Conservation (phyloP, 2,113 vertebrate genomes). For the Cebidichthys violaceus region DNA sequence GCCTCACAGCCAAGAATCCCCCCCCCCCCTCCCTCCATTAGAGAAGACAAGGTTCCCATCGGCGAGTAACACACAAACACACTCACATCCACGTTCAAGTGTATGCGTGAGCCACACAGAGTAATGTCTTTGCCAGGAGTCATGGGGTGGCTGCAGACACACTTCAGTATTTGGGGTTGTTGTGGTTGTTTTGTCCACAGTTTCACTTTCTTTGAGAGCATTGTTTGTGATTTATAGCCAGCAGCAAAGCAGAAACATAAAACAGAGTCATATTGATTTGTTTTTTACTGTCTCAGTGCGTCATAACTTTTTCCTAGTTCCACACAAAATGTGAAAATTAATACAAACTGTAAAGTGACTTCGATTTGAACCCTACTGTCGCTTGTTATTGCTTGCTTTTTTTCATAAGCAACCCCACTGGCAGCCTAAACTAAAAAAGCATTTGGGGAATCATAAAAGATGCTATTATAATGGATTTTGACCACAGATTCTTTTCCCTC, state of each 20-base stretch:
- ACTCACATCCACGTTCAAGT: conserved; percentile 55
- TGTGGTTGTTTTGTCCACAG: conserved; percentile 68
- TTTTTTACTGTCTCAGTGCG: conserved; percentile 52
- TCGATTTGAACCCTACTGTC: conserved; percentile 71
- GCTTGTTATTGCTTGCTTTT: conserved; percentile 60
- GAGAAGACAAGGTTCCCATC: conserved; percentile 88
- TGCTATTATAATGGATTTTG: conserved; percentile 69
- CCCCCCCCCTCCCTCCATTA: conserved; percentile 81
- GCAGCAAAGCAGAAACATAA: conserved; percentile 69
- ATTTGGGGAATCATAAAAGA: conserved; percentile 70
- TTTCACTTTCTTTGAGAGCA: conserved; percentile 69
- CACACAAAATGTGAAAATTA: conserved; percentile 65
- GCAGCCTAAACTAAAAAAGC: conserved; percentile 66
- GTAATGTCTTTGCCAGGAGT: conserved; percentile 87
- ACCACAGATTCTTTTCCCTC: conserved; percentile 58
- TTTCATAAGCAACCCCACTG: conserved; percentile 60
- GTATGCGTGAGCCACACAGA: conserved; percentile 56
- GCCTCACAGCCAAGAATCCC: conserved; percentile 82
- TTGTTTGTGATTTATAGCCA: conserved; percentile 67
- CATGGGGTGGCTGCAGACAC: conserved; percentile 70
- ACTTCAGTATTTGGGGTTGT: conserved; percentile 57
- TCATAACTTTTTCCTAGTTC: conserved; percentile 67
- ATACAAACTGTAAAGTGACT: conserved; percentile 69
- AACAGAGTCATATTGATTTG: conserved; percentile 66
- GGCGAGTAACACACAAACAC: conserved; percentile 71